Evolutionary conservation across 2,113 vertebrate species (phyloP).

Genomic region (Oryzias celebensis): DNA sequence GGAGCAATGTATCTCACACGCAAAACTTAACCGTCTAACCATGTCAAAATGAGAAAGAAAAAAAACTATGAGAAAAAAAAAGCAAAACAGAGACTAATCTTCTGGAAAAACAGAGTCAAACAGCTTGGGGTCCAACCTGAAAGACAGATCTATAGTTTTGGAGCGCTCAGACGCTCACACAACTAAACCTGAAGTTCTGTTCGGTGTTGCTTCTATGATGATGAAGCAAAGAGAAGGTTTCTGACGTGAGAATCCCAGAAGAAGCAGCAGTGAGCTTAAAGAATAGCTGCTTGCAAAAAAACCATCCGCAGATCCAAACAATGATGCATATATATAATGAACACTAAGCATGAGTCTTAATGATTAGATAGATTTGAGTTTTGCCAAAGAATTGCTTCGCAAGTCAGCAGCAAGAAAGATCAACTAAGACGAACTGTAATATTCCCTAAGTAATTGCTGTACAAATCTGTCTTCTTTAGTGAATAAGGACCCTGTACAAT

Average conservation of each 20-base stretch:
- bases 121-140: conserved; percentile 43
- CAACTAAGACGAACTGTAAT: conserved; percentile 66
- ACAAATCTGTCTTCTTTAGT: conserved; percentile 73
- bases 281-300: conserved; percentile 58
- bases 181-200: conserved; percentile 69
- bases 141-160: conserved; percentile 44
- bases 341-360: conserved; percentile 57
- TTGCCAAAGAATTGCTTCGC: conserved; percentile 76
- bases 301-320: conserved; percentile 41
- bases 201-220: conserved; percentile 70
- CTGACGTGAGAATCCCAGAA: conserved; percentile 66
- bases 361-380: conserved; percentile 65
- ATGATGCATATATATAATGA: conserved; percentile 40
- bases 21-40: conserved; percentile 55
- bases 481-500: conserved; percentile 65
- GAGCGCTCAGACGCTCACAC: conserved; percentile 51
- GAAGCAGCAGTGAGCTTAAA: conserved; percentile 52
- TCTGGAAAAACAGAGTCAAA: conserved; percentile 27
- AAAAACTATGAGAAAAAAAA: conserved; percentile 8
- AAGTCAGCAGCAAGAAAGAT: conserved; percentile 69
- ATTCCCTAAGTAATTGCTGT: conserved; percentile 68
- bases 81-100: conserved; percentile 42
- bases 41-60: conserved; percentile 29
- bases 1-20: conserved; percentile 71
- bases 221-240: conserved; percentile 67